Percentiles rank a stretch among this genome's conserved stretches.
Evolutionary conservation across 2,113 vertebrate species (phyloP).

Genomic region (Dascyllus trimaculatus): DNA sequence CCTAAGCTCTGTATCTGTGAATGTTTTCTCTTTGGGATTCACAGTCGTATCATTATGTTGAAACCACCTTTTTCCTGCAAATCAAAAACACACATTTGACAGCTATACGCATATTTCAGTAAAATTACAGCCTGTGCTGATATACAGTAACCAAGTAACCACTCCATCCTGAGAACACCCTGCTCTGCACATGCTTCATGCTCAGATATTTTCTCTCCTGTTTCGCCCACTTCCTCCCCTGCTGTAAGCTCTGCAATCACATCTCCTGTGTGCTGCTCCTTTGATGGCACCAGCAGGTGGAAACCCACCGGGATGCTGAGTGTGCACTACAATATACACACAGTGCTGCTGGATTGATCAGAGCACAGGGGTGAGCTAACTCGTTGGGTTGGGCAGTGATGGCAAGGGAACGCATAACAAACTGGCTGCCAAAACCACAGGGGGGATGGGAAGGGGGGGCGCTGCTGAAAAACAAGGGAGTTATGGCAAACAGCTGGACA

Average conservation of each 20-base stretch:
- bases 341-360: slow-evolving; percentile 62
- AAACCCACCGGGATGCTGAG: slow-evolving; percentile 63
- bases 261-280: slow-evolving; percentile 62
- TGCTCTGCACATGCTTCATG: slow-evolving; percentile 38
- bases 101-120: slow-evolving; percentile 5
- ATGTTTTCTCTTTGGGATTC: slow-evolving; percentile 9
- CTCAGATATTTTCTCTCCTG: slow-evolving; percentile 46
- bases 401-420: slow-evolving; percentile 60
- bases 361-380: slow-evolving; percentile 54
- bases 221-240: slow-evolving; percentile 59
- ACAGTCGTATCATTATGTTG: neutral
- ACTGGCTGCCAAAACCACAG: slow-evolving; percentile 45
- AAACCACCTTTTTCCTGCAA: slow-evolving; percentile 9
- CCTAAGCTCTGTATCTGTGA: slow-evolving; percentile 1
- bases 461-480: slow-evolving; percentile 28
- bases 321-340: slow-evolving; percentile 45
- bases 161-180: slow-evolving; percentile 32
- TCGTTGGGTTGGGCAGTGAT: slow-evolving; percentile 38
- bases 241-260: slow-evolving; percentile 64
- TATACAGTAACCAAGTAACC: slow-evolving; percentile 57
- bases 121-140: slow-evolving; percentile 42
- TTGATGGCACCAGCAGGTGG: slow-evolving; percentile 71
- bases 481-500: slow-evolving; percentile 55
- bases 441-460: slow-evolving; percentile 3
- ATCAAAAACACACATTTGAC: slow-evolving; percentile 15